Evolutionary conservation across 2,888 invertebrate species (phyloP), one percentile per base, ranked within the genome.

Genomic region (Craniophora ligustri): DNA sequence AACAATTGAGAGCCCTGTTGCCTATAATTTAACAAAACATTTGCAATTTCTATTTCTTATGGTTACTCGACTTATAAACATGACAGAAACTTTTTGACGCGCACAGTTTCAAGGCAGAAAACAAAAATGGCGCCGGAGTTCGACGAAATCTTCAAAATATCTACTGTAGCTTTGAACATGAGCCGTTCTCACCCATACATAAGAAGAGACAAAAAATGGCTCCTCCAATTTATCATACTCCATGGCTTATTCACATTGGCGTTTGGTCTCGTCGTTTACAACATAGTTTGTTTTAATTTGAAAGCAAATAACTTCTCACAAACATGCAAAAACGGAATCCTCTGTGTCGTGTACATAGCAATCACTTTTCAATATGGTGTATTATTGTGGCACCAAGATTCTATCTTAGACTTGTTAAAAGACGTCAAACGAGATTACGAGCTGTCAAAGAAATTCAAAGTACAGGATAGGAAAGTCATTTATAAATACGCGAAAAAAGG

Each of bases 361-460:
- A 45, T 66, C 0, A 34, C 68, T 0, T 49, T 62, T 6, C 53
- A 67, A 8, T 69, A 66, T 23, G 14, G 7, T 5, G 45, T 82
- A 1, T 48, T 84, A 28, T 5, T 80, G 1, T 54, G 44, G 21
- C 69, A 83, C 42, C 78, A 75, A 32, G 46, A 68, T 0, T 0
- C 36, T 3, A 18, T 85, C 0, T 31, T 41, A 2, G 54, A 56
- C 0, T 31, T 88, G 3, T 78, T 87, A 0, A 49, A 60, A 1
- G 40, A 54, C 3, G 63, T 87, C 2, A 76, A 82, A n/a, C 46
- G 40, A 4, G 86, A 87, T 57, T 88, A 74, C 38, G 48, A 56
- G 7, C 26, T 18, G 0, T 63, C 72, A 0, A 47, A 61, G 16
- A 11, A 47, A 0, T 54, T 78, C 5, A 11, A 70, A 0, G 3